Percentiles rank a stretch among this genome's conserved stretches.
Evolutionary conservation across 2,888 invertebrate genomes (phyloP).

Genomic region (Ichneumon xanthorius): DNA sequence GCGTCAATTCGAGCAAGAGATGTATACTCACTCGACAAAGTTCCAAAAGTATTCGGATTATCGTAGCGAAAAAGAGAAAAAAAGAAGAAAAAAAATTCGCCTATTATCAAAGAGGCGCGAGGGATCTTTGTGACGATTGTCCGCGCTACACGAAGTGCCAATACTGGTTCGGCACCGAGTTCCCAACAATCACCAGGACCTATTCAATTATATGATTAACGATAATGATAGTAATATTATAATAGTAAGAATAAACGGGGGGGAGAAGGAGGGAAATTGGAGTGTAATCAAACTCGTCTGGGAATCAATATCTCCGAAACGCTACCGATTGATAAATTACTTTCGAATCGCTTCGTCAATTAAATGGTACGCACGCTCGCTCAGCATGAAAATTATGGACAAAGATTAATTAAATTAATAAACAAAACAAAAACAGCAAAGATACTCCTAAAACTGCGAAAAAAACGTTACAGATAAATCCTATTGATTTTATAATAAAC

Average conservation of each 20-base stretch:
- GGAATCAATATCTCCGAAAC: conserved; percentile 34
- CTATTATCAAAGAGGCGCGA: conserved; percentile 54
- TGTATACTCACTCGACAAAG: conserved; percentile 25
- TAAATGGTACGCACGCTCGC: conserved; percentile 28
- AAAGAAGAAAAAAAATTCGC: conserved; percentile 26
- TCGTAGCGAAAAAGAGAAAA: conserved; percentile 2
- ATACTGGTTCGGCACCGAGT: conserved; percentile 61
- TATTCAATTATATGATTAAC: conserved; percentile 45
- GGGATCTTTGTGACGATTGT: conserved; percentile 18
- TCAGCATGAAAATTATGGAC: conserved; percentile 23
- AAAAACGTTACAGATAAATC: conserved; percentile 32
- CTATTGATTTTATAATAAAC: conserved; percentile 34
- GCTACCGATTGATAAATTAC: conserved; percentile 53
- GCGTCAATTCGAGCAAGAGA: conserved; percentile 48
- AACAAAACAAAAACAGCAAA: conserved; percentile 20
- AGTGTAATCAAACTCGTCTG: conserved; percentile 63
- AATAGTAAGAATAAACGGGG: conserved; percentile 9
- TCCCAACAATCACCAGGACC: conserved; percentile 55
- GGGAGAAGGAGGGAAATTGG: conserved; percentile 31
- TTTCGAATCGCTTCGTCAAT: conserved; percentile 60
- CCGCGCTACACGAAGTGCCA: conserved; percentile 65
- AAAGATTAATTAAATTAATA: conserved; percentile 4
- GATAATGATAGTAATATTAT: conserved; percentile 36
- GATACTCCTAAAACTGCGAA: background rate
- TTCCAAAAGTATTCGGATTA: conserved; percentile 35